Conservation (phyloP, 1,140 invertebrate species). For the Zaprionus davidi region DNA sequence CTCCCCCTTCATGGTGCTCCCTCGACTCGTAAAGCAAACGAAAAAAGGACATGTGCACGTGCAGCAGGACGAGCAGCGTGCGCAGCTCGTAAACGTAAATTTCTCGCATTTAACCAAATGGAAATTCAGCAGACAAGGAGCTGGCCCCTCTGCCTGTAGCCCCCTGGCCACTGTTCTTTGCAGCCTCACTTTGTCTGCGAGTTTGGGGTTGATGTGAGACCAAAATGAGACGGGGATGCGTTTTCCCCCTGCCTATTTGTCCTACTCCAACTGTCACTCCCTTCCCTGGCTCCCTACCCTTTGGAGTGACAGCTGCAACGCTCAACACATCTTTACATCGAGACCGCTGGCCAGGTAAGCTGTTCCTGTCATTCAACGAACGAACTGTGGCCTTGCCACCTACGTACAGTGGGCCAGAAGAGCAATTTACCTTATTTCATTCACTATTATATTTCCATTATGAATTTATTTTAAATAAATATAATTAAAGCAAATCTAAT, state of each 20-base stretch:
- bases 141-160: neutral
- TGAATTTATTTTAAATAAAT: too few species aligned
- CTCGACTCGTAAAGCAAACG: conserved; percentile 60
- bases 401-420: neutral
- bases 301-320: conserved; percentile 24
- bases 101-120: conserved; percentile 72
- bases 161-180: neutral
- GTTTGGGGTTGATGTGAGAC: conserved; percentile 18
- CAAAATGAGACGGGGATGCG: neutral
- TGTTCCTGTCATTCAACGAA: conserved; percentile 21
- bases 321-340: conserved; percentile 1
- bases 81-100: conserved; percentile 58
- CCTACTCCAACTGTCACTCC: neutral
- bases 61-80: conserved; percentile 27
- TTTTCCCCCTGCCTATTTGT: neutral
- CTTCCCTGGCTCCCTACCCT: neutral
- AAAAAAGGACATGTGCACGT: conserved; percentile 71
- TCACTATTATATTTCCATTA: too few species aligned
- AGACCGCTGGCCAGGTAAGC: conserved; percentile 28
- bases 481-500: too few species aligned
- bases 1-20: neutral
- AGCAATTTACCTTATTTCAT: too few species aligned
- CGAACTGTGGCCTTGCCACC: conserved; percentile 19
- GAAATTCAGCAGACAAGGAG: conserved; percentile 58
- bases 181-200: too few species aligned